Conservation (phyloP, 1,140 invertebrate species). For the Teleogryllus occipitalis region DNA sequence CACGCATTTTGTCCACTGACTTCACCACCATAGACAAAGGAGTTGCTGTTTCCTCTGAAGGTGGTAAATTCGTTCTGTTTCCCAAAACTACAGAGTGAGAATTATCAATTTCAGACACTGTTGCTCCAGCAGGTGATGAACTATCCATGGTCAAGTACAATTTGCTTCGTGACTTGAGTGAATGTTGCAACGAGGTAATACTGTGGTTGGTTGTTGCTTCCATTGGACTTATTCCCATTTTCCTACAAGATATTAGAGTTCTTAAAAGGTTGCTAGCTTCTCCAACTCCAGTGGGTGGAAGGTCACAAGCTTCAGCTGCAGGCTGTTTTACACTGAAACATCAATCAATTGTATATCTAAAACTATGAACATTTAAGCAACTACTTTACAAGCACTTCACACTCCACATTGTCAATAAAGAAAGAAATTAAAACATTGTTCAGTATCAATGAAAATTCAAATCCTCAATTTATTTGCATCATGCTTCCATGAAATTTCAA, state of each 20-base stretch:
- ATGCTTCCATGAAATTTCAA: too few relatives aligned
- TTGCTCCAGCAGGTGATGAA: not conserved
- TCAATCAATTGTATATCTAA: not conserved
- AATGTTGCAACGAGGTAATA: constrained; percentile 20
- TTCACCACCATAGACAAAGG: not conserved
- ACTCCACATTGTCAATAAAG: too few relatives aligned
- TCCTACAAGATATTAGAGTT: constrained; percentile 62
- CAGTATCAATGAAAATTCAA: too few relatives aligned
- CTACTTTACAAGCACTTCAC: too few relatives aligned
- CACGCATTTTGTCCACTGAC: not conserved
- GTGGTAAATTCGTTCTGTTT: constrained; percentile 35
- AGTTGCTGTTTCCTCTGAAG: constrained; percentile 30
- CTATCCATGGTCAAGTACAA: constrained; percentile 30
- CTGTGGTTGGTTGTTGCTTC: constrained; percentile 15
- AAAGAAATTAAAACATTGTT: too few relatives aligned
- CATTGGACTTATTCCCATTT: constrained; percentile 43
- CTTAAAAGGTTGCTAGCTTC: constrained; percentile 63
- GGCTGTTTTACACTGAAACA: constrained; percentile 6
- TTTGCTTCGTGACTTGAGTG: constrained; percentile 31
- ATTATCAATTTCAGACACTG: constrained; percentile 25
- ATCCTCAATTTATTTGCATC: too few relatives aligned
- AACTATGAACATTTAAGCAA: too few relatives aligned
- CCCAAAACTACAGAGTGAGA: constrained; percentile 32
- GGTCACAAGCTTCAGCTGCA: not conserved
- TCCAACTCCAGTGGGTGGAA: constrained; percentile 31